phyloP scores from a whole-genome alignment of 2,113 vertebrate species.

The Marmota monax region DNA sequence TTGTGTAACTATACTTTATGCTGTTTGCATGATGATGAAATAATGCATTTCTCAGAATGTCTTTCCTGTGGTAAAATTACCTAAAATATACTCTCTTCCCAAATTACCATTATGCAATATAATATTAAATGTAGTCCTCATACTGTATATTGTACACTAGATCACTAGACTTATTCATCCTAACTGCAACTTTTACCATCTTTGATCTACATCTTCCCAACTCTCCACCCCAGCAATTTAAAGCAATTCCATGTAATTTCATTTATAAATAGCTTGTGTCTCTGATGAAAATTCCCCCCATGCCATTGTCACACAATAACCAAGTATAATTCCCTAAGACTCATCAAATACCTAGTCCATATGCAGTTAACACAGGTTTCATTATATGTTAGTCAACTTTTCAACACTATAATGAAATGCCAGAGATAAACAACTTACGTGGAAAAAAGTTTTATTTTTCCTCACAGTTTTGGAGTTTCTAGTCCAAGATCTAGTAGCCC shows the following conservation, averaged over 20 bases:
- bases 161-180: background rate
- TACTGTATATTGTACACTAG: background rate
- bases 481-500: background rate
- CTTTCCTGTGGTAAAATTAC: background rate
- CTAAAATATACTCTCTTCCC: background rate
- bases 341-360: background rate
- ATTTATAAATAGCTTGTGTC: background rate
- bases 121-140: background rate
- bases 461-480: background rate
- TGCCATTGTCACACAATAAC: background rate
- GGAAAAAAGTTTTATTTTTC: background rate
- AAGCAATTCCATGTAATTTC: background rate
- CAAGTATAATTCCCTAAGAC: background rate
- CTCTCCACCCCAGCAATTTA: background rate
- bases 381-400: background rate
- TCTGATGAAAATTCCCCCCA: background rate
- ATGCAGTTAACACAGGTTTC: background rate
- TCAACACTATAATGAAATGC: background rate
- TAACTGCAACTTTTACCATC: background rate
- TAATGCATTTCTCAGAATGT: background rate
- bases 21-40: background rate
- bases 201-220: background rate
- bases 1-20: background rate
- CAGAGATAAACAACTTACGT: background rate
- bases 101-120: background rate